A percentile compares a stretch with the other conserved stretches of the same genome.
phyloP scores from a whole-genome alignment of 2,797 vertebrate genomes.

The Discoglossus pictus region DNA sequence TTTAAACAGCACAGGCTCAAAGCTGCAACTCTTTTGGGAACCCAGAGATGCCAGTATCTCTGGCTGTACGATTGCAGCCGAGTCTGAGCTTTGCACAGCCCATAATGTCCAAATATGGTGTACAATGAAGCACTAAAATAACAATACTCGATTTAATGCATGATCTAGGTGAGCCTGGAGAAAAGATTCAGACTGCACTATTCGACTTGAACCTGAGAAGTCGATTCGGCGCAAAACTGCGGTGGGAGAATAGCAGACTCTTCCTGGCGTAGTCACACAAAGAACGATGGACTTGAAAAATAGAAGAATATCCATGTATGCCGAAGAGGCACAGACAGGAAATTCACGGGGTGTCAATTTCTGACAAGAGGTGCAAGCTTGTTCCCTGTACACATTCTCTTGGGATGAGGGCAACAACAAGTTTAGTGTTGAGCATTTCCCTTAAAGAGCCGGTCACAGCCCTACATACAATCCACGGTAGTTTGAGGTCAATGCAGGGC shows the following conservation, averaged over 20 bases:
- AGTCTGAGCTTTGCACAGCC: conserved; percentile 1
- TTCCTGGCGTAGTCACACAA: too few species aligned
- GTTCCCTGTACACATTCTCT: not conserved
- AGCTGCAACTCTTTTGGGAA: not conserved
- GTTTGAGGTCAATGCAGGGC: conserved; percentile 60
- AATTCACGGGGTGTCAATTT: conserved; percentile 21
- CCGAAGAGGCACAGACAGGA: conserved; percentile 1
- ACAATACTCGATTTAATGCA: too few species aligned
- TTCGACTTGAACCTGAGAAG: conserved; percentile 23
- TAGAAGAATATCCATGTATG: too few species aligned
- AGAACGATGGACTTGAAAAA: too few species aligned
- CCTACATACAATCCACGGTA: not conserved
- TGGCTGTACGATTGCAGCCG: not conserved
- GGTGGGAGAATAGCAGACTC: conserved; percentile 3
- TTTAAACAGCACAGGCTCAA: conserved; percentile 15
- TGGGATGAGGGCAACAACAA: not conserved
- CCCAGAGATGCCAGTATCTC: not conserved
- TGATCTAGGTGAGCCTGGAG: not conserved
- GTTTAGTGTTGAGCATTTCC: too few species aligned
- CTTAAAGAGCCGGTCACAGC: not conserved
- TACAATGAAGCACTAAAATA: not conserved
- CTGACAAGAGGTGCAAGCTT: not conserved
- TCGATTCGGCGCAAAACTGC: not conserved
- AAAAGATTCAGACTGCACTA: not conserved
- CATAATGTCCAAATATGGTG: not conserved